Base-by-base conservation (phyloP, 2,888 invertebrate species). In the Julus scandinavius region DNA sequence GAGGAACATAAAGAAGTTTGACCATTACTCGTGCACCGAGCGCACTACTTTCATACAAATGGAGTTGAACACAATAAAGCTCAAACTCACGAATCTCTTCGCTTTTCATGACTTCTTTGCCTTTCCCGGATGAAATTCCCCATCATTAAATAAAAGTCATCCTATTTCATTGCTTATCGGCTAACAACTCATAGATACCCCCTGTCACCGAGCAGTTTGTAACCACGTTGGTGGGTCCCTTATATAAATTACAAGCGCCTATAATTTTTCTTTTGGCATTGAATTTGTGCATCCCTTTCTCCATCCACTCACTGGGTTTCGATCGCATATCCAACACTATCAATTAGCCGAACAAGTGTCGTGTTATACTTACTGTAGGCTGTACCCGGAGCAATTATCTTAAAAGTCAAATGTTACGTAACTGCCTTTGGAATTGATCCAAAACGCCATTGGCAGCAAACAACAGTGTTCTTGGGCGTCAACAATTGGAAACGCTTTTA, bases 1-100 rank as follows among this genome's bases (percentile, higher is more conserved):
- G 83, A 83, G 83, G 83, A 83, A 83, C 83, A 83, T 83, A 83
- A 83, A 83, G 20, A 83, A 83, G 83, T 83, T 83, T 83, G 83
- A 83, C 83, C 83, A 83, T 83, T 83, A 83, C 83, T 83, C 83
- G 11, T 38, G 40, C 38, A 29, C 40, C 40, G 40, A 83, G 83
- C 83, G 54, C 54, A 54, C 83, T 83, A n/a, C 83, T 83, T 40
- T 83, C 83, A 83, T 83, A 83, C 83, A 29, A 83, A 83, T 83
- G 83, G 40, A 40, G 83, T 40, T 38, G 40, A 54, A 54, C 54
- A 54, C 29, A 38, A 83, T 83, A 83, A 83, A 83, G 83, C 83
- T 83, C 83, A 17, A 83, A 83, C 29, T 83, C 17, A 83, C 83
- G 40, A 83, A 83, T 13, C 83, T 83, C 6, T 80, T 5, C 83